Percentiles rank a stretch among this genome's conserved stretches.
Conservation (phyloP, 2,888 invertebrate species). For the Tipula vernalis region DNA sequence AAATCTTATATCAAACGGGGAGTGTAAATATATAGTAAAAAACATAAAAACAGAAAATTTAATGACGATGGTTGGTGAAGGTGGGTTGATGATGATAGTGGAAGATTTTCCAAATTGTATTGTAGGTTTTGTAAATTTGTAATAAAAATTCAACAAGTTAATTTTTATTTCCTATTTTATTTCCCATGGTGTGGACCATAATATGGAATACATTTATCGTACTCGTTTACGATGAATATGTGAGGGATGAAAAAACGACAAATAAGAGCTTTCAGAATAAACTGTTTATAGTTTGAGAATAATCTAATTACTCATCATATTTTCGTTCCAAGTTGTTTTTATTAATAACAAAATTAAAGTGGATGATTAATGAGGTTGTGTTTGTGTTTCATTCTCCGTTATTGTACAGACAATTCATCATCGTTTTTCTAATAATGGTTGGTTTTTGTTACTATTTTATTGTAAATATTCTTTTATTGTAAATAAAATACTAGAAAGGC, state of each 20-base stretch:
- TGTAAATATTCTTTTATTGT: no score
- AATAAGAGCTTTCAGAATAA: neutral
- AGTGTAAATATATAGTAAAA: neutral
- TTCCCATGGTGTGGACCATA: neutral
- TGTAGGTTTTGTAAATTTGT: neutral
- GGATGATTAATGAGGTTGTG: neutral
- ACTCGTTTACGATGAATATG: no score
- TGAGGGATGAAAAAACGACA: neutral
- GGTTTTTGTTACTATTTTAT: no score
- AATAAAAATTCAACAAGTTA: neutral
- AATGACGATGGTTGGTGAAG: neutral
- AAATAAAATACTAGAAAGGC: no score
- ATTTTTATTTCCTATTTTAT: neutral
- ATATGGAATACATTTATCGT: neutral
- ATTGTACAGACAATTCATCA: no score
- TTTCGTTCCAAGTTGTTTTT: neutral
- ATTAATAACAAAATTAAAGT: no score
- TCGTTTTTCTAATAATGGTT: no score
- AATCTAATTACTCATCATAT: neutral
- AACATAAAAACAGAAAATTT: neutral
- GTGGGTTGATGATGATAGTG: neutral
- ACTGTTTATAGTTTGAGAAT: neutral
- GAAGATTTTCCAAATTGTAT: neutral
- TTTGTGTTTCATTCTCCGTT: no score
- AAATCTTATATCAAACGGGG: neutral